Percentiles rank a stretch among this genome's conserved stretches.
phyloP scores from a whole-genome alignment of 2,797 vertebrate species.

The Micropoecilia bifurca region DNA sequence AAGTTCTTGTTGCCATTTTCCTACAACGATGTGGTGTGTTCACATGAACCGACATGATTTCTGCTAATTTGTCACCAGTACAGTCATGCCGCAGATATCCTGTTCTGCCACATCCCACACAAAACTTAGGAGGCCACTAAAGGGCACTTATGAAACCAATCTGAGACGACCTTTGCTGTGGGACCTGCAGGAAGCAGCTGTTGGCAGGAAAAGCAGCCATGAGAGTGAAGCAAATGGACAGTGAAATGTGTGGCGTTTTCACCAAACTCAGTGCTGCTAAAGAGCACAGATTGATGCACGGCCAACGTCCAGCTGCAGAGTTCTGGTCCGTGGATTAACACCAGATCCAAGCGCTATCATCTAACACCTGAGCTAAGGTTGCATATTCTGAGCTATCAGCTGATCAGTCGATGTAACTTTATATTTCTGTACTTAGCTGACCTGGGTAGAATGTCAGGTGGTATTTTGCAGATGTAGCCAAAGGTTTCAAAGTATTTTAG shows the following conservation, averaged over 20 bases:
- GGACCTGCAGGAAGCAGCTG: neutral
- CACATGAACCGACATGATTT: neutral
- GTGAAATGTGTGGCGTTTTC: neutral
- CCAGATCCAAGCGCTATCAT: neutral
- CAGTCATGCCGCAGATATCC: neutral
- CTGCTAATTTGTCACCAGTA: neutral
- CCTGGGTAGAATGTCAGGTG: neutral
- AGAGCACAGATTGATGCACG: neutral
- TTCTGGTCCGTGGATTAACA: neutral
- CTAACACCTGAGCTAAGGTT: neutral
- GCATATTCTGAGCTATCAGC: neutral
- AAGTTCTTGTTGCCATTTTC: neutral
- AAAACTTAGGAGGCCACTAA: neutral
- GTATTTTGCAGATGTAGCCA: conserved; percentile 6
- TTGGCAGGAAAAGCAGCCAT: neutral
- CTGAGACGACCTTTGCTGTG: neutral
- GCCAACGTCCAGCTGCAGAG: neutral
- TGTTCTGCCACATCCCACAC: conserved; percentile 1
- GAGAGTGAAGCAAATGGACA: neutral
- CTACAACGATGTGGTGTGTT: neutral
- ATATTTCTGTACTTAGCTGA: neutral
- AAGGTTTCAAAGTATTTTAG: neutral
- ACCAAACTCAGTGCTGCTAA: neutral
- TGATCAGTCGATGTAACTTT: neutral
- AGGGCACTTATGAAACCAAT: neutral